Conservation (phyloP, 1,140 invertebrate species). For the Diplogasteroides magnus region DNA sequence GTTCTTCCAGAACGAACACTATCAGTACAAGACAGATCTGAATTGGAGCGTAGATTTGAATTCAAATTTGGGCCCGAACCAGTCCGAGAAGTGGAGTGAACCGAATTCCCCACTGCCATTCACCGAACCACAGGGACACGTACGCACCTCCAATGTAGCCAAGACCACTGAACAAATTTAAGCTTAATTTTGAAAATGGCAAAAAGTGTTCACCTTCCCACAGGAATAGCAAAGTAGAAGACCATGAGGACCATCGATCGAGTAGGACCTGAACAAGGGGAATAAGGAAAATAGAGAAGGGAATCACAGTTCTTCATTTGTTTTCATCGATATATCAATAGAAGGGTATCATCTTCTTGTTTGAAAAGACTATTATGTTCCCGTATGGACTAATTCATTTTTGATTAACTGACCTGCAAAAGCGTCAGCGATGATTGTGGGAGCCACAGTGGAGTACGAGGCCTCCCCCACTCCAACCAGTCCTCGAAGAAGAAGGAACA, state of each 20-base stretch:
- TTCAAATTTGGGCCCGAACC: too few relatives aligned
- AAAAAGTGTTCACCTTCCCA: conserved; percentile 67
- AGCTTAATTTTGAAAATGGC: neutral
- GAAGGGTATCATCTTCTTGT: too few relatives aligned
- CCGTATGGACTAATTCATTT: too few relatives aligned
- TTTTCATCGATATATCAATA: too few relatives aligned
- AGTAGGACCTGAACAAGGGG: too few relatives aligned
- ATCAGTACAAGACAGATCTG: conserved; percentile 71
- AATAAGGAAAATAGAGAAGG: too few relatives aligned
- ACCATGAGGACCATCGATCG: conserved; percentile 89
- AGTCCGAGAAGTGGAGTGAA: conserved; percentile 77
- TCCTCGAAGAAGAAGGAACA: conserved; percentile 81
- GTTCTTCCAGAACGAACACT: conserved; percentile 74
- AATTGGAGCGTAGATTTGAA: too few relatives aligned
- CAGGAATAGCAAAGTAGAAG: conserved; percentile 98
- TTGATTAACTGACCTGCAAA: too few relatives aligned
- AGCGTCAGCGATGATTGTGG: conserved; percentile 95
- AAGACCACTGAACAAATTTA: conserved; percentile 63
- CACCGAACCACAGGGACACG: conserved; percentile 66
- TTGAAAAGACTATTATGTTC: too few relatives aligned
- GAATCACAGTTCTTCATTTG: too few relatives aligned
- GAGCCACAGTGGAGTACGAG: conserved; percentile 90
- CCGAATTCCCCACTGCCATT: conserved; percentile 85
- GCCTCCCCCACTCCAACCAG: conserved; percentile 96
- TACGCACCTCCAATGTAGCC: conserved; percentile 90